Evolutionary conservation across 1,140 invertebrate genomes (phyloP).

Genomic region (Ips typographus): DNA sequence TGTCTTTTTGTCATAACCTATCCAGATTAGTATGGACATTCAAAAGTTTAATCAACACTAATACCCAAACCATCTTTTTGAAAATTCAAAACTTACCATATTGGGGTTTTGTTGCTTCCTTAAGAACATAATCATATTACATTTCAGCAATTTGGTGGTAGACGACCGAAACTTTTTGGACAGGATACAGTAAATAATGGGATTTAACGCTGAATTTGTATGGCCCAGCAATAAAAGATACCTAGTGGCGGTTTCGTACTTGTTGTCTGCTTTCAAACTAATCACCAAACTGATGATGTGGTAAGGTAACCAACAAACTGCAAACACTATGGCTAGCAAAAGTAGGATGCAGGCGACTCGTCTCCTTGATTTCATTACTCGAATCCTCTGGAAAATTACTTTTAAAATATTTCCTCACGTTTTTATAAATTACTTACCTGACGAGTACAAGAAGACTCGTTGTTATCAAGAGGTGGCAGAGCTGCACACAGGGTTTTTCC

Average conservation of each 20-base stretch:
- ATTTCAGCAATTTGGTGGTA: constrained; percentile 60
- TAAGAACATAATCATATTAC: constrained; percentile 38
- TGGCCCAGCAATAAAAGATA: constrained; percentile 65
- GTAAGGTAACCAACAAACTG: constrained; percentile 78
- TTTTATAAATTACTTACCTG: constrained; percentile 55
- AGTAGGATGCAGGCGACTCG: constrained; percentile 73
- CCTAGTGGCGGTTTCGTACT: constrained; percentile 50
- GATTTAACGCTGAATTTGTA: constrained; percentile 83
- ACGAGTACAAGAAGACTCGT: constrained; percentile 62
- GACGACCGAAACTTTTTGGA: constrained; percentile 81
- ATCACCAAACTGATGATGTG: constrained; percentile 67
- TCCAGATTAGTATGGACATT: too few species aligned
- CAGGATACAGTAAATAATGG: constrained; percentile 86
- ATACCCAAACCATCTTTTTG: too few species aligned
- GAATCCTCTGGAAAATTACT: constrained; percentile 56
- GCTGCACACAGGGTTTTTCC: constrained; percentile 68
- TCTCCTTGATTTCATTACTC: constrained; percentile 67
- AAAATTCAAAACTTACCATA: constrained; percentile 14
- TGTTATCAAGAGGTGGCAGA: constrained; percentile 64
- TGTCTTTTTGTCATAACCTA: too few species aligned
- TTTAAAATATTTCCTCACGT: background rate
- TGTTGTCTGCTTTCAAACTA: constrained; percentile 54
- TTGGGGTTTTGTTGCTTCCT: constrained; percentile 16
- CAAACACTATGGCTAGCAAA: constrained; percentile 72
- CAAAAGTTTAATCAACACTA: too few species aligned